Base-by-base conservation (phyloP, 1,140 invertebrate genomes). In the Megathymus violae region DNA sequence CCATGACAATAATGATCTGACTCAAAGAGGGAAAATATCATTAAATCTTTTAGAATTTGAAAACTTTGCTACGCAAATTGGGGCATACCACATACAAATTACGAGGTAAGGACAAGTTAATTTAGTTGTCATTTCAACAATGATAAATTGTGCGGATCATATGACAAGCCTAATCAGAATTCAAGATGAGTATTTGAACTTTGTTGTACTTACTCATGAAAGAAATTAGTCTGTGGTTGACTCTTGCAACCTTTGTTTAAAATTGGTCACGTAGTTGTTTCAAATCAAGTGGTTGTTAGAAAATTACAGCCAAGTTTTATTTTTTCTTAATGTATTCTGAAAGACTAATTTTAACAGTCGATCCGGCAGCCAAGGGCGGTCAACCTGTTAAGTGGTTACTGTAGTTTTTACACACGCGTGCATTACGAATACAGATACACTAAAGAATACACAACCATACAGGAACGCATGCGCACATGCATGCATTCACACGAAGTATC, bases 131-230 rank as follows among this genome's bases (percentile, higher is more conserved):
- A 80, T 84, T 74, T 67, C 73, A 73, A 84, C 69, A 75, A 84
- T 85, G 82, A 88, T 84, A 74, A 76, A 87, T 78, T 70, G 76
- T 54, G 58, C 54, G 67, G 67, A 73, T 78, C 68, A 75, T 76
- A 69, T 74, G 74, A 71, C 59, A 60, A 51, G 63, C 48, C 71
- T 82, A 71, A 84, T 88, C 78, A 82, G 66, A 81, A 88, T 88
- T 85, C 82, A 85, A 66, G 60, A 64, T 54, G 54, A 73, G 70
- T 72, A 63, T 82, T 82, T 88, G 80, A 85, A 80, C 82, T 86
- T 85, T 88, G 77, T 74, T 75, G 71, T 77, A 69, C 66, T 76
- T 77, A 69, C 67, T 76, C 70, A 67, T 79, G 56, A 78, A 70
- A 80, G 70, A 80, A 79, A 85, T 71, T 74, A 62, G 60, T 62